Evolutionary conservation across 2,888 invertebrate genomes (phyloP), one percentile per base, ranked within the genome.

Genomic region (Cremastinae sp.): DNA sequence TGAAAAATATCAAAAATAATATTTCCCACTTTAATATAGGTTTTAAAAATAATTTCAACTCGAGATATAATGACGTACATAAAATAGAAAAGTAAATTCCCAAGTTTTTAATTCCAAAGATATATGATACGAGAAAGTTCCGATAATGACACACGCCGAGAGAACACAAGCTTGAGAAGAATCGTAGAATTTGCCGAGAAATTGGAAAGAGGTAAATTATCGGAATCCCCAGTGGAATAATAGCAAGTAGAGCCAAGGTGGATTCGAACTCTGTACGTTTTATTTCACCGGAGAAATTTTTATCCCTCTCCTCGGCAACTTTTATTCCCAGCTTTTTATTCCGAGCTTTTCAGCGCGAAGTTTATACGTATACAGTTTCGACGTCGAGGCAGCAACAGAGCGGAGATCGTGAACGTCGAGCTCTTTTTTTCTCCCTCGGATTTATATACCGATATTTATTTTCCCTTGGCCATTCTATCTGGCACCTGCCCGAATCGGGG

Each of bases 251-350:
- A 9, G 62, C 49, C 61, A 47, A 49, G 14, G 56, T n/a, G n/a
- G n/a, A n/a, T n/a, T n/a, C n/a, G n/a, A n/a, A n/a, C n/a, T n/a
- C n/a, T n/a, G n/a, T n/a, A 20, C 35, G 49, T 74, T 74, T 74
- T 74, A 74, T 74, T 69, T 37, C 62, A n/a, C 62, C 51, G 55
- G 14, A 45, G 68, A 74, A 74, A 58, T 74, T 69, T 74, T 65
- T 69, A 69, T 69, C 35, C 68, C 62, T 64, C 59, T 49, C 12
- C n/a, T 55, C 39, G 8, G 12, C 55, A 35, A 12, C 55, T 8
- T 10, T 51, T 16, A 5, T 39, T 56, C 53, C 7, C 28, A 28
- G n/a, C 4, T 8, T 28, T 64, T 64, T 64, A 56, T 64, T 47
- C 18, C 10, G 61, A 16, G 18, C 43, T 35, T 16, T 49, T 41